Conservation (phyloP, 2,888 invertebrate species). For the Drosophila mayaguana region DNA sequence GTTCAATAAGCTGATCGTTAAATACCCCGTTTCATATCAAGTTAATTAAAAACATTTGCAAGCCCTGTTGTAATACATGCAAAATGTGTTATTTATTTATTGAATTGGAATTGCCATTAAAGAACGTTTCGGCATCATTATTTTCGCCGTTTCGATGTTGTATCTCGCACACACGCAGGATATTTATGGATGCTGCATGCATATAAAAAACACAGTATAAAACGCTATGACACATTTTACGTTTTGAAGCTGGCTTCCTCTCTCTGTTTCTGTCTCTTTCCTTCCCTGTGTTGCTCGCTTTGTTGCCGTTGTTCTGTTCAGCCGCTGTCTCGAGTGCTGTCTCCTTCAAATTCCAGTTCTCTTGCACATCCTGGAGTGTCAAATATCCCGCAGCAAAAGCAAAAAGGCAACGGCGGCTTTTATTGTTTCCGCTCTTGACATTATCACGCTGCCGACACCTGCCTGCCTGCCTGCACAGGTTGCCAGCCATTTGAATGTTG, state of each 20-base stretch:
- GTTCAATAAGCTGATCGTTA: neutral
- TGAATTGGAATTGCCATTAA: constrained; percentile 1
- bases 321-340: constrained; percentile 32
- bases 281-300: neutral
- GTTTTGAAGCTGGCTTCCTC: constrained; percentile 29
- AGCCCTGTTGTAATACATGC: neutral
- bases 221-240: constrained; percentile 42
- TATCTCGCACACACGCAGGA: neutral
- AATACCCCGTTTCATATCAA: neutral
- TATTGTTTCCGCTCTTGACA: constrained; percentile 80
- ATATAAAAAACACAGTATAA: constrained; percentile 15
- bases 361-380: constrained; percentile 45
- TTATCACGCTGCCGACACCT: constrained; percentile 74
- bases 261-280: constrained; percentile 8
- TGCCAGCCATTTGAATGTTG: constrained; percentile 68
- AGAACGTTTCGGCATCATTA: constrained; percentile 3
- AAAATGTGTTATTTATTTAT: neutral
- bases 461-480: constrained; percentile 63
- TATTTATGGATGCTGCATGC: constrained; percentile 5
- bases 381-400: constrained; percentile 57
- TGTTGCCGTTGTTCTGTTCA: constrained; percentile 1
- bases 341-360: constrained; percentile 45
- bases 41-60: neutral
- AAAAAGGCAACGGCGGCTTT: constrained; percentile 74
- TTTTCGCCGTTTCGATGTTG: neutral